These are phyloP conservation scores for Drosophila prosaltans DNA, from an alignment of 1,140 invertebrate genomes.

Conservation along the genomic window DNA sequence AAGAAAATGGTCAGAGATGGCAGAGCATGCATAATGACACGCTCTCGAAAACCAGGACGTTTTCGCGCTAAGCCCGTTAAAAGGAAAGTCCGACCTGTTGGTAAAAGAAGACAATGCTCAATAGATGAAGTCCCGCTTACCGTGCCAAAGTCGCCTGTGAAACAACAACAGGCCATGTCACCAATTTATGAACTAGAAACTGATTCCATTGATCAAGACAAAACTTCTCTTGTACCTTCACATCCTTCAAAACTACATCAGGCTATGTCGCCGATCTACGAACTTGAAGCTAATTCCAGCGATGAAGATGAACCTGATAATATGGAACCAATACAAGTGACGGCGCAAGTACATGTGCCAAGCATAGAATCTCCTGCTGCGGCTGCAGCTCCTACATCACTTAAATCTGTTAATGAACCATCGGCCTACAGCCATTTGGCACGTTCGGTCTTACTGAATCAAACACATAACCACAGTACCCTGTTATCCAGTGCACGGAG, in stretches of 20 bases:
- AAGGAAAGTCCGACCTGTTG: constrained; percentile 35
- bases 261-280: constrained; percentile 49
- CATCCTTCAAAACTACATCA: background rate
- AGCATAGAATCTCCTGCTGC: background rate
- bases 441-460: constrained; percentile 61
- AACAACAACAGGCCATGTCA: constrained; percentile 23
- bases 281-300: constrained; percentile 33
- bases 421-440: constrained; percentile 63
- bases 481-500: constrained; percentile 25
- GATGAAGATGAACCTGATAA: constrained; percentile 2
- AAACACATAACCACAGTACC: constrained; percentile 41
- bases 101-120: constrained; percentile 45
- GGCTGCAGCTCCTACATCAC: too few relatives aligned
- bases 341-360: constrained; percentile 28
- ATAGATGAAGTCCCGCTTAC: background rate
- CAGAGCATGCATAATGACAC: constrained; percentile 50
- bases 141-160: background rate
- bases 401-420: constrained; percentile 1
- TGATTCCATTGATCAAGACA: background rate
- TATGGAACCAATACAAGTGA: constrained; percentile 6
- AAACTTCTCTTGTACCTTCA: too few relatives aligned
- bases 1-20: constrained; percentile 62
- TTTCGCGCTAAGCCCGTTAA: constrained; percentile 12
- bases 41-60: constrained; percentile 41
- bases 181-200: constrained; percentile 27